Conservation (phyloP, 1,140 invertebrate species). For the Pentalonia nigronervosa region DNA sequence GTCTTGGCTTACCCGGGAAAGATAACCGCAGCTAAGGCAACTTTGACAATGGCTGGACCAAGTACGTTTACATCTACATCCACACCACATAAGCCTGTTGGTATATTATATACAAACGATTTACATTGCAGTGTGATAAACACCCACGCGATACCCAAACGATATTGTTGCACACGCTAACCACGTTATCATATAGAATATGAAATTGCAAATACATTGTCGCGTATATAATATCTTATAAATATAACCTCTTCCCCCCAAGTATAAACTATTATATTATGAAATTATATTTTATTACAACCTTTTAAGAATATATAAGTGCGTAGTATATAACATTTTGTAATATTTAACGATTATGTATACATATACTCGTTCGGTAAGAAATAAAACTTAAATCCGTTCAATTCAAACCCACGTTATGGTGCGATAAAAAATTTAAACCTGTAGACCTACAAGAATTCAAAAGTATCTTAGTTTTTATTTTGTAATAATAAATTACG, state of each 20-base stretch:
- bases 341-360: not conserved
- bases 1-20: not conserved
- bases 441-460: not conserved
- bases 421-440: not conserved
- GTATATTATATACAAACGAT: not conserved
- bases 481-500: not conserved
- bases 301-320: not conserved
- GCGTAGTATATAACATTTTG: not conserved
- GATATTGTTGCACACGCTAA: not conserved
- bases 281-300: not conserved
- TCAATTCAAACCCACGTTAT: not conserved
- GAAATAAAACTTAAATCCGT: not conserved
- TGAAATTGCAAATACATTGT: not conserved
- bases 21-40: not conserved
- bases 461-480: slow-evolving; percentile 3
- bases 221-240: not conserved
- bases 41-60: not conserved
- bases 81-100: not conserved
- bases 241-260: not conserved
- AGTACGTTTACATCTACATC: not conserved
- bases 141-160: not conserved
- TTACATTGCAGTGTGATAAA: not conserved
- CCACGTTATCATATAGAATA: not conserved
- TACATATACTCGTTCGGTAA: not conserved
- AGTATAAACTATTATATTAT: not conserved